phyloP scores from a whole-genome alignment of 2,888 invertebrate genomes.

The Scelioninae gen. 1 region DNA sequence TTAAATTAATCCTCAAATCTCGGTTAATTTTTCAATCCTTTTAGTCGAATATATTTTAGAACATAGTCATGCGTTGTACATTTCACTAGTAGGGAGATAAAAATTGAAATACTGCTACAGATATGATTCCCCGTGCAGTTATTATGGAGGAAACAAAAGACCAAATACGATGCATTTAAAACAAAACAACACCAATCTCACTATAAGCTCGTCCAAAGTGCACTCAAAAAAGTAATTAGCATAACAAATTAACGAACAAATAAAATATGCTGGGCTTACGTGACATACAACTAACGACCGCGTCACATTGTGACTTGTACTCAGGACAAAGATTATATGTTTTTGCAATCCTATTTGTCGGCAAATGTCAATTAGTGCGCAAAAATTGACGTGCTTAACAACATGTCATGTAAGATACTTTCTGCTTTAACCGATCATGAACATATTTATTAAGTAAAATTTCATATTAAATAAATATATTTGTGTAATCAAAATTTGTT shows the following conservation, averaged over 20 bases:
- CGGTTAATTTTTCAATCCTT: constrained; percentile 28
- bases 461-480: too few relatives aligned
- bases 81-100: constrained; percentile 18
- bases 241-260: constrained; percentile 49
- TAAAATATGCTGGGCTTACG: constrained; percentile 20
- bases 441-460: constrained; percentile 1
- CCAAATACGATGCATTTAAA: constrained; percentile 28
- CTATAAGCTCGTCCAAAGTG: constrained; percentile 39
- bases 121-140: constrained; percentile 27
- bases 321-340: constrained; percentile 36
- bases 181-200: constrained; percentile 19
- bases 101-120: constrained; percentile 36
- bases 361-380: constrained; percentile 32
- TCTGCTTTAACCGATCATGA: neutral
- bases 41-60: constrained; percentile 20
- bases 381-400: constrained; percentile 34
- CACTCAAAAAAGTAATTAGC: constrained; percentile 49
- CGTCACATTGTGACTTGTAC: constrained; percentile 28
- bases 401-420: neutral
- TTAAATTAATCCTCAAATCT: neutral
- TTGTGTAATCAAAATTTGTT: too few relatives aligned
- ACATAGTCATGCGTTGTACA: constrained; percentile 1
- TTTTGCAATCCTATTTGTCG: constrained; percentile 27
- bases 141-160: constrained; percentile 34
- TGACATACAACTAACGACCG: constrained; percentile 17